These are phyloP conservation scores for Eledone cirrhosa DNA, from an alignment of 2,888 invertebrate genomes.

Conservation along the genomic window DNA sequence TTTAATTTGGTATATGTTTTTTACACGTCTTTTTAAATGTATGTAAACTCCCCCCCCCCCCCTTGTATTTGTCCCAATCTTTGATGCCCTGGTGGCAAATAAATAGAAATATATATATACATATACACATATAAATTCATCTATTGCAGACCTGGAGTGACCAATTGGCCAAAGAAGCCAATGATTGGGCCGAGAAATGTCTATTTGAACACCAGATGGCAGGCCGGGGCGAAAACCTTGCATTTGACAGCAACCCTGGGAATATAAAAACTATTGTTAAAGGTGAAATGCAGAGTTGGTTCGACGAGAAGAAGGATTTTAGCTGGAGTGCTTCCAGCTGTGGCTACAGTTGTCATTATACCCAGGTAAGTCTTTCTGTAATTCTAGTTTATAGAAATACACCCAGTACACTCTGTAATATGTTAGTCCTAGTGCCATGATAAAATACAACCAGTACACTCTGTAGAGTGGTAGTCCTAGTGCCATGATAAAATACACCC, in stretches of 20 bases:
- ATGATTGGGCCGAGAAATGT: neutral
- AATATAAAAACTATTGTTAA: neutral
- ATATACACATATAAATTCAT: neutral
- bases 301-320: conserved; percentile 11
- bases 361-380: neutral
- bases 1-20: too few relatives aligned
- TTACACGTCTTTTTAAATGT: too few relatives aligned
- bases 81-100: too few relatives aligned
- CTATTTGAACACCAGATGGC: neutral
- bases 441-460: too few relatives aligned
- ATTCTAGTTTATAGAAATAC: neutral
- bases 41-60: too few relatives aligned
- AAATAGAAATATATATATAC: too few relatives aligned
- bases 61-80: too few relatives aligned
- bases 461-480: too few relatives aligned
- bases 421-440: too few relatives aligned
- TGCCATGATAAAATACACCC: too few relatives aligned
- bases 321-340: neutral
- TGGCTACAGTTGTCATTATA: neutral
- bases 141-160: neutral
- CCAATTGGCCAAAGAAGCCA: neutral
- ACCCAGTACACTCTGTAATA: too few relatives aligned
- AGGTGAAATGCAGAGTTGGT: neutral
- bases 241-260: conserved; percentile 7
- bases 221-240: neutral